Conservation (phyloP, 2,113 vertebrate genomes). For the Syrrhaptes paradoxus region DNA sequence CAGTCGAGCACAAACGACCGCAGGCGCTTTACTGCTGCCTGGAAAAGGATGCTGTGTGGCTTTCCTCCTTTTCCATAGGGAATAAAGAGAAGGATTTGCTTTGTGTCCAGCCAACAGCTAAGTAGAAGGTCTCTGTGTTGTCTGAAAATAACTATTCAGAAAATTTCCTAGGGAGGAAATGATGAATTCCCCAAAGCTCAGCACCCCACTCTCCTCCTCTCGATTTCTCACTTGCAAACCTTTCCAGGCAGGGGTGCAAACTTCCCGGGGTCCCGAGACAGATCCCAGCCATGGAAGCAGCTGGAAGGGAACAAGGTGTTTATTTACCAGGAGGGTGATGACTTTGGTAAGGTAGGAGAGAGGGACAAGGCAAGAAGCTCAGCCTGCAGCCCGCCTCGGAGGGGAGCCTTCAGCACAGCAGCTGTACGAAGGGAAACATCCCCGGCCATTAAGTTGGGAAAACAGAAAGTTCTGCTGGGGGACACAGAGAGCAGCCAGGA, state of each 20-base stretch:
- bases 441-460: not conserved
- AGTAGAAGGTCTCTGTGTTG: not conserved
- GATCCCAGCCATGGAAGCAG: not conserved
- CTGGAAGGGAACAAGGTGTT: not conserved
- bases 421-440: not conserved
- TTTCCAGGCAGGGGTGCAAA: not conserved
- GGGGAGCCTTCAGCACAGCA: not conserved
- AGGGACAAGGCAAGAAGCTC: not conserved
- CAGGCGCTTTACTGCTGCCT: not conserved
- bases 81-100: not conserved
- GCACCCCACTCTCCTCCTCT: not conserved
- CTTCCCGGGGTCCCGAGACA: fast-evolving
- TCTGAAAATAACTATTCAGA: not conserved
- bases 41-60: not conserved
- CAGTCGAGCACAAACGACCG: not conserved
- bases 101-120: not conserved
- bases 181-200: not conserved
- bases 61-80: not conserved
- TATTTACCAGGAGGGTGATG: not conserved
- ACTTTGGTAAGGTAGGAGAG: not conserved
- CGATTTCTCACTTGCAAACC: not conserved
- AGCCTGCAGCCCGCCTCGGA: not conserved
- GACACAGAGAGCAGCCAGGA: not conserved
- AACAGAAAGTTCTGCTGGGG: not conserved
- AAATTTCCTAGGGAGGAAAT: not conserved